A percentile compares a stretch with the other conserved stretches of the same genome.
Evolutionary conservation across 2,113 vertebrate species (phyloP).

Genomic region (Philantomba maxwellii): DNA sequence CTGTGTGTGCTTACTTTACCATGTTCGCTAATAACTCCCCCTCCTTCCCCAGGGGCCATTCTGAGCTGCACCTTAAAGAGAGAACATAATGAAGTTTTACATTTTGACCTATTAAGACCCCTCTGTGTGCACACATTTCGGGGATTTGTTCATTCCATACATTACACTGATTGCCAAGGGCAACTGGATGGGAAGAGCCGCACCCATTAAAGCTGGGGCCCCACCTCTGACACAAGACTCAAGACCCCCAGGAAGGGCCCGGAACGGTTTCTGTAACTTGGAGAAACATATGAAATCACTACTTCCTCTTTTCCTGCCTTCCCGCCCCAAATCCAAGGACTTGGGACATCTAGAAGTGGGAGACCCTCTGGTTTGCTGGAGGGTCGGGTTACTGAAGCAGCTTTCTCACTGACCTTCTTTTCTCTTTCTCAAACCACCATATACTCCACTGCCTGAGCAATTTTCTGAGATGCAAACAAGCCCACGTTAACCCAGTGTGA

Average conservation of each 20-base stretch:
- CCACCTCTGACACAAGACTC: neutral
- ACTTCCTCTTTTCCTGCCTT: neutral
- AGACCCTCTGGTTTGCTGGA: fast-evolving
- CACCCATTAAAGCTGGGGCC: neutral
- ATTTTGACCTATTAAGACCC: neutral
- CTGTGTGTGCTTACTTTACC: neutral
- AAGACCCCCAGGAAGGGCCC: neutral
- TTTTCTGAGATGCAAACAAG: neutral
- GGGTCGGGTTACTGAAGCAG: neutral
- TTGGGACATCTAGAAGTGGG: fast-evolving
- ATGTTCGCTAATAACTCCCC: neutral
- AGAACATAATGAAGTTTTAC: neutral
- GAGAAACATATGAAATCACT: neutral
- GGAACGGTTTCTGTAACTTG: neutral
- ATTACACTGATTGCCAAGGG: neutral
- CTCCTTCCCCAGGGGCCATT: neutral
- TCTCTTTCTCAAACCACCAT: neutral
- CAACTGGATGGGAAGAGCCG: neutral
- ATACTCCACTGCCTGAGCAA: neutral
- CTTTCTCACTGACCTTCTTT: neutral
- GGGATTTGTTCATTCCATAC: neutral
- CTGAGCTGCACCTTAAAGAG: neutral
- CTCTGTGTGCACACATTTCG: neutral
- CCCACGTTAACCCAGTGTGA: neutral
- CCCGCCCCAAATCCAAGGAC: neutral